Percentiles rank a stretch among this genome's conserved stretches.
These are phyloP conservation scores for Teleogryllus oceanicus DNA, from an alignment of 2,888 invertebrate genomes.

Conservation along the genomic window DNA sequence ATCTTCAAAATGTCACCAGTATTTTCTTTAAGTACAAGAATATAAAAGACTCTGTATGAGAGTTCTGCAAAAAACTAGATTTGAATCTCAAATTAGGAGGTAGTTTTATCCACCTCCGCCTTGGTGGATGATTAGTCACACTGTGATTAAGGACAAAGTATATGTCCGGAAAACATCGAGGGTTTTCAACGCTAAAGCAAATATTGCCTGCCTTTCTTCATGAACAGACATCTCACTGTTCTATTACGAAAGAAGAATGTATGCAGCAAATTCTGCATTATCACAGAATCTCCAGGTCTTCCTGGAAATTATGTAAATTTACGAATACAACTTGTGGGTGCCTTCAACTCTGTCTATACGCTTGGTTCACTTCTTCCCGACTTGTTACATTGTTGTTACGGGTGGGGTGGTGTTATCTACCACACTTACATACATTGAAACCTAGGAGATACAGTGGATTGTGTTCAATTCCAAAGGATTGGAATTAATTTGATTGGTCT, in stretches of 20 bases:
- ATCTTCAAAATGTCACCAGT: too few relatives aligned
- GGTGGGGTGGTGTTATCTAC: neutral
- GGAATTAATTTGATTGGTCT: too few relatives aligned
- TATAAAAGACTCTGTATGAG: too few relatives aligned
- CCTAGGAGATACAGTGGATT: neutral
- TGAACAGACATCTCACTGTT: neutral
- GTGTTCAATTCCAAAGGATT: too few relatives aligned
- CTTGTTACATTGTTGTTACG: conserved; percentile 18
- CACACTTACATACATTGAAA: neutral
- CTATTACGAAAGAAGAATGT: neutral
- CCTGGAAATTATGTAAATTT: neutral
- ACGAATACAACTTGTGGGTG: neutral
- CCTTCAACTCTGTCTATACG: conserved; percentile 18
- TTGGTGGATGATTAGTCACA: neutral
- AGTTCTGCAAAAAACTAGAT: too few relatives aligned
- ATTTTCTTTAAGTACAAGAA: too few relatives aligned
- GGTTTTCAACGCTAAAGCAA: conserved; percentile 18
- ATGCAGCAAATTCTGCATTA: neutral
- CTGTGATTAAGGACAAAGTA: neutral
- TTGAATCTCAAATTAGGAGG: too few relatives aligned
- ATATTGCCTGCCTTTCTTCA: conserved; percentile 5
- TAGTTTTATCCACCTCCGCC: too few relatives aligned
- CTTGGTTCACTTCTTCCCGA: conserved; percentile 18
- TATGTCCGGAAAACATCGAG: neutral
- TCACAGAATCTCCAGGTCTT: neutral